A percentile compares a stretch with the other conserved stretches of the same genome.
Conservation (phyloP, 2,888 invertebrate species). For the Euzetes globulus region DNA sequence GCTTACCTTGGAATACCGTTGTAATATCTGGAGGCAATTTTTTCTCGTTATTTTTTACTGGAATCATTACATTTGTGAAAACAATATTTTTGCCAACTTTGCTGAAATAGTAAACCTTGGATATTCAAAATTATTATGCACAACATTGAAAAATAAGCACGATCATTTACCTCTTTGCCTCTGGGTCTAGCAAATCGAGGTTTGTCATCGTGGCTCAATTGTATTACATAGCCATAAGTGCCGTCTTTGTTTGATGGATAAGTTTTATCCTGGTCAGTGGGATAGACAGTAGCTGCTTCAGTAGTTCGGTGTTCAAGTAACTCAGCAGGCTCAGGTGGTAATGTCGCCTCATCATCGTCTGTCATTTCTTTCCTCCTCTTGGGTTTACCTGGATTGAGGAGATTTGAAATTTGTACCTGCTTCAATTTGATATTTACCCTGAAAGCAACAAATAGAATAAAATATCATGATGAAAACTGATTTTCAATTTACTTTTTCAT, state of each 20-base stretch:
- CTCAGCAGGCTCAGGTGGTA: neutral
- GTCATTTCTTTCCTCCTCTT: too few species aligned
- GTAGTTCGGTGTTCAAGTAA: neutral
- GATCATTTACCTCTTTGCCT: neutral
- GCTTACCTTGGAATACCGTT: neutral
- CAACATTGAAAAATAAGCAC: neutral
- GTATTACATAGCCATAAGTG: neutral
- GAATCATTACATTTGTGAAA: neutral
- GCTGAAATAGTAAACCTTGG: neutral
- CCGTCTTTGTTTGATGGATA: slow-evolving; percentile 14
- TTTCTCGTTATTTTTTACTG: neutral
- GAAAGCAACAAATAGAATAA: too few species aligned
- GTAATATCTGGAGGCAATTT: slow-evolving; percentile 12
- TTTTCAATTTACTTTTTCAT: too few species aligned
- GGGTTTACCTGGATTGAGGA: too few species aligned
- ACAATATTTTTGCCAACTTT: neutral
- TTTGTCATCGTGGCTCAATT: neutral
- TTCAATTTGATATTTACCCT: too few species aligned
- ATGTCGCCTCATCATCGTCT: too few species aligned
- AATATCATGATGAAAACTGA: too few species aligned
- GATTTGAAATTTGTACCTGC: too few species aligned
- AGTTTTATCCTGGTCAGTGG: neutral
- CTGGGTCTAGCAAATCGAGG: neutral
- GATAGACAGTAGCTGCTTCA: neutral
- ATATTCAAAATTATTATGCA: neutral